These are phyloP conservation scores for Penelope pileata DNA, from an alignment of 2,113 vertebrate species.

Conservation along the genomic window DNA sequence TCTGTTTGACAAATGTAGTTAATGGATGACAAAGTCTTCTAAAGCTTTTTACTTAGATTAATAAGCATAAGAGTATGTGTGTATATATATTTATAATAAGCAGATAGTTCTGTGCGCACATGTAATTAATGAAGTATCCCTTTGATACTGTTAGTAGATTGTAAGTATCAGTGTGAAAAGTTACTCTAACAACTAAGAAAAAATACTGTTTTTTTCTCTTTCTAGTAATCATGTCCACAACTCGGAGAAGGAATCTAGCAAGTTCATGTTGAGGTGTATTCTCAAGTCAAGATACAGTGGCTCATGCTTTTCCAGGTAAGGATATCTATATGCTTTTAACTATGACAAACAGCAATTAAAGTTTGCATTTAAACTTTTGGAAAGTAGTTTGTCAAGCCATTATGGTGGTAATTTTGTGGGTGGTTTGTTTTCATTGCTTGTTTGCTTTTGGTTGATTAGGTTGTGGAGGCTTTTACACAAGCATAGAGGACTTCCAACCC, in stretches of 20 bases:
- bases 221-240: constrained; percentile 48
- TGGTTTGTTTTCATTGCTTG: neutral
- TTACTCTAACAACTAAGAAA: neutral
- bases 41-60: neutral
- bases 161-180: neutral
- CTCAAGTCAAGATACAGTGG: constrained; percentile 33
- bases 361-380: neutral
- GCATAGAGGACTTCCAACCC: neutral
- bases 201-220: neutral
- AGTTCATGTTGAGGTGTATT: constrained; percentile 33
- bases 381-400: neutral
- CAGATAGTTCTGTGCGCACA: neutral
- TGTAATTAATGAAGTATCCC: neutral
- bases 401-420: neutral
- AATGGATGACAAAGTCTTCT: neutral
- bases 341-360: neutral
- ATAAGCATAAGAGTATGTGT: neutral
- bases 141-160: neutral
- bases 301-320: constrained; percentile 40
- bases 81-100: neutral
- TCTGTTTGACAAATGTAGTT: neutral
- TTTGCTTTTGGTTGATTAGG: neutral
- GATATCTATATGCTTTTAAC: neutral
- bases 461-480: neutral
- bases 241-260: neutral